Conservation (phyloP, 2,888 invertebrate genomes). For the Desoria tigrina region DNA sequence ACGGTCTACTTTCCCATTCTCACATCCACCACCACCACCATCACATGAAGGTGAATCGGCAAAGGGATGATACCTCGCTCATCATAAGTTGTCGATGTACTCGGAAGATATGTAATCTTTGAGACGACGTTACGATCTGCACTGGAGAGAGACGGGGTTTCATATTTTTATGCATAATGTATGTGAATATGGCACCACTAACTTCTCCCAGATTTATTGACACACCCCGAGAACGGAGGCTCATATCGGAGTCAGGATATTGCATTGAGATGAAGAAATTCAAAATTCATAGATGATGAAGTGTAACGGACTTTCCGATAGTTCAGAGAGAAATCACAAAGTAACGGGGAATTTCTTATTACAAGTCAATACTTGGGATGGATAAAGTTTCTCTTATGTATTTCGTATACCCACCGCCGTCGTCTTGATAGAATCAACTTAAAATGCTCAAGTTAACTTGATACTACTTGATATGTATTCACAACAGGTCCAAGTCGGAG, state of each 20-base stretch:
- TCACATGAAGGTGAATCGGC: too few species aligned
- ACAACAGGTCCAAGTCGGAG: conserved; percentile 33
- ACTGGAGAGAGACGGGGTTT: not conserved
- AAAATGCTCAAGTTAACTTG: not conserved
- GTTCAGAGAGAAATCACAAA: not conserved
- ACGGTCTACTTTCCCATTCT: too few species aligned
- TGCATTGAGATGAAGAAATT: conserved; percentile 14
- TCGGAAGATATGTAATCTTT: not conserved
- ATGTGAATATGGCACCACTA: conserved; percentile 16
- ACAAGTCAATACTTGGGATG: not conserved
- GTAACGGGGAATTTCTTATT: conserved; percentile 4
- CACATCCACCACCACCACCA: too few species aligned
- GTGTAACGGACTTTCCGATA: not conserved
- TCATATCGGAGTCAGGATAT: not conserved
- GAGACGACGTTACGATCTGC: not conserved
- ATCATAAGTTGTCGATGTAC: too few species aligned
- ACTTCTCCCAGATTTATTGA: conserved; percentile 17
- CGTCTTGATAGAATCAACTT: conserved; percentile 5
- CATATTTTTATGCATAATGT: conserved; percentile 16
- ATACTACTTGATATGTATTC: conserved; percentile 18
- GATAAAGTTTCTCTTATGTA: conserved; percentile 17
- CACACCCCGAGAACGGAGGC: not conserved
- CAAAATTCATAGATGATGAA: conserved; percentile 17
- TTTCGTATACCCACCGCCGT: too few species aligned
- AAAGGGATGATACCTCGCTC: too few species aligned